These are phyloP conservation scores for Philypnodon macrostomus DNA, from an alignment of 2,797 vertebrate genomes.

Conservation along the genomic window DNA sequence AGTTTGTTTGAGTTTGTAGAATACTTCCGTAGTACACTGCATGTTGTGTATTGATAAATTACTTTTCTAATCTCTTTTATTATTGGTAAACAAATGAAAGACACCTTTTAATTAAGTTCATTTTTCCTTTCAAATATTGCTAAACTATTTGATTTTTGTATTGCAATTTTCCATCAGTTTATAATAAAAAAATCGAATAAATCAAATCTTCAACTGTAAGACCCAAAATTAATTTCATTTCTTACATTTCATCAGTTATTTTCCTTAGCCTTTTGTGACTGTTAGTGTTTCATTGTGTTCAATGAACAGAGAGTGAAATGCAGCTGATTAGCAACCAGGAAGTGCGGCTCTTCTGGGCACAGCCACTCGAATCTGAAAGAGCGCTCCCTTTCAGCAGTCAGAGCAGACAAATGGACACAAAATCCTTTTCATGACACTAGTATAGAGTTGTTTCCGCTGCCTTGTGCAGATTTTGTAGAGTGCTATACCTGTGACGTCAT, in stretches of 20 bases:
- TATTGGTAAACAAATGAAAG: no score
- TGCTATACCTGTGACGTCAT: slow-evolving; percentile 30
- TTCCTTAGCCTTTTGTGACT: slow-evolving; percentile 4
- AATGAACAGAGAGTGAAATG: neutral
- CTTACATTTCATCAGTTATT: slow-evolving; percentile 2
- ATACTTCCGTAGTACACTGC: no score
- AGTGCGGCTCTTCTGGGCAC: slow-evolving; percentile 50
- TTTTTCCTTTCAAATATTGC: neutral
- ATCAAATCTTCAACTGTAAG: neutral
- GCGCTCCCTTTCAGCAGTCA: slow-evolving; percentile 51
- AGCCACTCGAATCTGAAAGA: slow-evolving; percentile 52
- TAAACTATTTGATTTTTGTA: neutral
- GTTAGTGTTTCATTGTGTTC: slow-evolving; percentile 10
- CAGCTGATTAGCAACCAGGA: slow-evolving; percentile 64
- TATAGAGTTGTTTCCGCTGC: slow-evolving; percentile 30
- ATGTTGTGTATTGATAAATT: no score
- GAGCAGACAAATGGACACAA: slow-evolving; percentile 43
- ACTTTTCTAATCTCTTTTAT: no score
- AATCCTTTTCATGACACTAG: slow-evolving; percentile 40
- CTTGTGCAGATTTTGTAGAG: slow-evolving; percentile 44
- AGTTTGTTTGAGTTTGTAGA: no score
- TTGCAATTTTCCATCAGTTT: neutral
- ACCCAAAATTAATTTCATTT: slow-evolving; percentile 4
- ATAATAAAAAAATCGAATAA: slow-evolving; percentile 1
- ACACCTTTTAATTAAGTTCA: no score